phyloP scores from a whole-genome alignment of 2,888 invertebrate species.

The Periphyllus acericola region DNA sequence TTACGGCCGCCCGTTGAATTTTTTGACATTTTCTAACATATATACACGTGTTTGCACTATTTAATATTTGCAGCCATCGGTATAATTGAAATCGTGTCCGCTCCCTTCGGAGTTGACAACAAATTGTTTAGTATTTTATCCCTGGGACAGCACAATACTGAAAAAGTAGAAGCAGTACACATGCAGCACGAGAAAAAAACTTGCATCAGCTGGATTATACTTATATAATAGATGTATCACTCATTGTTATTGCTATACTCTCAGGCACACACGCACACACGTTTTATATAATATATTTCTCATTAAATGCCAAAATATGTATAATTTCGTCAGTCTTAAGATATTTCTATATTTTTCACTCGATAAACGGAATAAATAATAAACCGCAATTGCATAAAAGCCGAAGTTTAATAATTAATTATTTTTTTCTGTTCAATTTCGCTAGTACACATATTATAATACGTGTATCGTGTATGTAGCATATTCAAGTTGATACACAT shows the following conservation, averaged over 20 bases:
- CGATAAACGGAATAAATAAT: not conserved
- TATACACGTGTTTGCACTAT: not conserved
- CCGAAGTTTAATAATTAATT: not conserved
- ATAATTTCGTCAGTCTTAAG: not conserved
- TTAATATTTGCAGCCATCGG: conserved; percentile 18
- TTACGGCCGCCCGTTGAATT: not conserved
- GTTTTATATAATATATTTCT: not conserved
- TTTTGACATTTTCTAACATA: conserved; percentile 46
- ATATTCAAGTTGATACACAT: not conserved
- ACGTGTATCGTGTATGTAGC: not conserved
- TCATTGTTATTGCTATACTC: not conserved
- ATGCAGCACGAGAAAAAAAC: not conserved
- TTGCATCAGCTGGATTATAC: not conserved
- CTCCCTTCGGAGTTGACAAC: not conserved
- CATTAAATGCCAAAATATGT: not conserved
- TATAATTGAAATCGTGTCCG: not conserved
- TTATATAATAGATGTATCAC: not conserved
- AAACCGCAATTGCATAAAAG: not conserved
- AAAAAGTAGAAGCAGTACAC: not conserved
- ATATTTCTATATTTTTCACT: not conserved
- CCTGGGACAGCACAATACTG: not conserved
- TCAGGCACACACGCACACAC: no score
- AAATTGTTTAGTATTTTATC: not conserved
- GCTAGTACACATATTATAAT: not conserved
- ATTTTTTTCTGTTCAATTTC: not conserved